Evolutionary conservation across 2,797 vertebrate species (phyloP).

Genomic region (Gymnothorax javanicus): DNA sequence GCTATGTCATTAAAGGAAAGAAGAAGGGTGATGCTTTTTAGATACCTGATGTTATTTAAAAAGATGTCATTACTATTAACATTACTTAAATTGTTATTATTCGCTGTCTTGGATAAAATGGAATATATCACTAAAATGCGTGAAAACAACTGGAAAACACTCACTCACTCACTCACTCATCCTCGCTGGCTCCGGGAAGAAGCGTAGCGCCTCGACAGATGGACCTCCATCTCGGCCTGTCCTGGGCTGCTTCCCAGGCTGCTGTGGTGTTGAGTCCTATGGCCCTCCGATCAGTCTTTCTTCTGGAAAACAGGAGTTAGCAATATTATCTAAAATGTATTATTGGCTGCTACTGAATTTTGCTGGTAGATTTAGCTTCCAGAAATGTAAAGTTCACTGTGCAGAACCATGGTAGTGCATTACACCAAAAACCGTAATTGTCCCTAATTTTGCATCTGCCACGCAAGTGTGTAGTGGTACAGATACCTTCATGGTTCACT

Average conservation of each 20-base stretch:
- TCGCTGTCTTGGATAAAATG: background rate
- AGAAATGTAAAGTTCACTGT: background rate
- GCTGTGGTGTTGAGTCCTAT: no score
- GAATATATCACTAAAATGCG: background rate
- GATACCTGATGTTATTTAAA: conserved; percentile 17
- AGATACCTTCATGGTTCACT: background rate
- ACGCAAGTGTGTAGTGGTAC: background rate
- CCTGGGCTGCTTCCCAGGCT: no score
- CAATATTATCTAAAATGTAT: background rate
- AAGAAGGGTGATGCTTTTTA: conserved; percentile 21
- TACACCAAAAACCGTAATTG: background rate
- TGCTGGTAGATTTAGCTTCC: background rate
- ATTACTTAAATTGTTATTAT: background rate
- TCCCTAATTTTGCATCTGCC: background rate
- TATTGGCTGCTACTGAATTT: background rate
- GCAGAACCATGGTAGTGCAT: background rate
- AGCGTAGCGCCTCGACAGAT: no score
- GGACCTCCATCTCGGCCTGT: no score
- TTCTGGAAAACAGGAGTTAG: background rate
- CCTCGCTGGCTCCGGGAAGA: no score
- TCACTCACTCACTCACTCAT: no score
- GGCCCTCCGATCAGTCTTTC: no score
- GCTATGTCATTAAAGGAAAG: conserved; percentile 33
- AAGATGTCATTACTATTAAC: background rate
- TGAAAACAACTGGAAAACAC: background rate